phyloP scores from a whole-genome alignment of 2,797 vertebrate species.

The Leucoraja ocellata region DNA sequence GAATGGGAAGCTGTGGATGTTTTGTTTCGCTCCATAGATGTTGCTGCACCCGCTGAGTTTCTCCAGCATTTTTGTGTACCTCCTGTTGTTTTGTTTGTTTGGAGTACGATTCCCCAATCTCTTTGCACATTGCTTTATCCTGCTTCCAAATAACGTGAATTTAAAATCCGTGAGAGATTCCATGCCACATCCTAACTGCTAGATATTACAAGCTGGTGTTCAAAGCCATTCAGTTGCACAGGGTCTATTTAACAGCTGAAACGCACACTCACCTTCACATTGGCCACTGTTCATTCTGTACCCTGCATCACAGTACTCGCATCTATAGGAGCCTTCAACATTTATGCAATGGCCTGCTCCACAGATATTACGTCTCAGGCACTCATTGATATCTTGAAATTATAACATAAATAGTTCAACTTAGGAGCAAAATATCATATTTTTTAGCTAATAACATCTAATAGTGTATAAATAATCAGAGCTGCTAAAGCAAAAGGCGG shows the following conservation, averaged over 20 bases:
- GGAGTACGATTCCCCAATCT: too few species aligned
- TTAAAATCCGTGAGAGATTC: conserved; percentile 39
- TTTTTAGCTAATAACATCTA: neutral
- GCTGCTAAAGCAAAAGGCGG: too few species aligned
- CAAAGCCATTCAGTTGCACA: neutral
- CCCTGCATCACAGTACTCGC: conserved; percentile 65
- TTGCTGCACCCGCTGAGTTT: too few species aligned
- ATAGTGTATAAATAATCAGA: neutral
- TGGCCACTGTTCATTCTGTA: conserved; percentile 62
- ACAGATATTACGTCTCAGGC: conserved; percentile 58
- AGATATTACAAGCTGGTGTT: neutral
- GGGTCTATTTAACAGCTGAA: conserved; percentile 39
- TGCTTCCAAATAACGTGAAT: neutral
- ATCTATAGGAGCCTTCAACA: conserved; percentile 63
- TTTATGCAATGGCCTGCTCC: conserved; percentile 66
- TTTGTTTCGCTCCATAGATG: neutral
- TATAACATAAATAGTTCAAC: neutral
- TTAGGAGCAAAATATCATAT: neutral
- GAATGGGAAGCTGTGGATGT: neutral
- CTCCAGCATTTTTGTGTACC: too few species aligned
- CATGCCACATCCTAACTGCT: neutral
- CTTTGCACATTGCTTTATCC: neutral
- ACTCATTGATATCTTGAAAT: conserved; percentile 67
- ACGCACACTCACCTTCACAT: conserved; percentile 61
- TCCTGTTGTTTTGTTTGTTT: neutral